A percentile compares a stretch with the other conserved stretches of the same genome.
Conservation (phyloP, 2,113 vertebrate genomes). For the Echinops telfairi region DNA sequence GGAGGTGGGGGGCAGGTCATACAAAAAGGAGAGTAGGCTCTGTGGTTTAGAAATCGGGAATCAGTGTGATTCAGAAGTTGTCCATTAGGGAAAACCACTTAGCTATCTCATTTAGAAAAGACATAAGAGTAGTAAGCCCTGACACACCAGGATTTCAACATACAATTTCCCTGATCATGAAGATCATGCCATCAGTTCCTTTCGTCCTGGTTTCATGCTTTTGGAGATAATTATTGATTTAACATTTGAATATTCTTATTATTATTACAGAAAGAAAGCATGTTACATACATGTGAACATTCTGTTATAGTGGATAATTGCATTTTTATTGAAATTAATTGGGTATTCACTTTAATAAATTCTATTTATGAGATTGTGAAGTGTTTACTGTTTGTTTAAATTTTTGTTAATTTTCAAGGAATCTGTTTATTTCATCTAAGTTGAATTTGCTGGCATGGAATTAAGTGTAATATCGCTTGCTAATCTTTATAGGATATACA, state of each 20-base stretch:
- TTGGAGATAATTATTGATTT: slow-evolving; percentile 5
- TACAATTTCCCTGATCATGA: neutral
- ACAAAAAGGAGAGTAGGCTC: neutral
- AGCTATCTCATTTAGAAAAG: neutral
- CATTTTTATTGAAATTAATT: slow-evolving; percentile 8
- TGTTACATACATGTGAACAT: neutral
- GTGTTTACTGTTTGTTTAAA: neutral
- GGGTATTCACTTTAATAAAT: neutral
- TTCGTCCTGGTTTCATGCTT: neutral
- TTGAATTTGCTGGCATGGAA: neutral
- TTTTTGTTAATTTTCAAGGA: neutral
- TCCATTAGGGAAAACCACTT: neutral
- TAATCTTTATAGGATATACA: slow-evolving; percentile 3
- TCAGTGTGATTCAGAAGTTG: neutral
- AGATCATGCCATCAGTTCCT: neutral
- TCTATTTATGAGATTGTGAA: neutral
- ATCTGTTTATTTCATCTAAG: neutral
- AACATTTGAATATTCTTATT: neutral
- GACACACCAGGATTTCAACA: neutral
- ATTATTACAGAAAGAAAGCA: neutral
- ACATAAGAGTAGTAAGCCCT: neutral
- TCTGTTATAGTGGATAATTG: slow-evolving; percentile 23
- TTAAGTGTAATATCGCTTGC: neutral
- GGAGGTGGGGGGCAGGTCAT: neutral
- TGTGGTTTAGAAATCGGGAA: neutral